A percentile compares a stretch with the other conserved stretches of the same genome.
phyloP scores from a whole-genome alignment of 30 jellyfish, hydroid and myxozoan genomes.

The Pelagia noctiluca region DNA sequence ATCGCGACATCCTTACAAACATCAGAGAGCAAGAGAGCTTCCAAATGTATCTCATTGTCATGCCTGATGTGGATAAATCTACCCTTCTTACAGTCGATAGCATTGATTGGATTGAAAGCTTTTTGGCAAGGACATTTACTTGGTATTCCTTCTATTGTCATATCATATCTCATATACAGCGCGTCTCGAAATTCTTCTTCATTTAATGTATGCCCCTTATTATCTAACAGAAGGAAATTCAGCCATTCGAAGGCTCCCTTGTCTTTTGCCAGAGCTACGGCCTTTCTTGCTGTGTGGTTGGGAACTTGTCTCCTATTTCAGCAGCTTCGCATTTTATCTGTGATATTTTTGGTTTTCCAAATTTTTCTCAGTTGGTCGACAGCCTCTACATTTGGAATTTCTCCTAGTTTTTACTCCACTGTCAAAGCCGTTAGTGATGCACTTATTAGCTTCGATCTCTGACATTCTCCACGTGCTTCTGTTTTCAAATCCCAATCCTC shows the following conservation, averaged over 20 bases:
- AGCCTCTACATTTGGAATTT: not conserved
- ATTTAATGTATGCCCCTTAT: slow-evolving; percentile 2
- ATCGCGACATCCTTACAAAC: slow-evolving; percentile 38
- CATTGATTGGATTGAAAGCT: slow-evolving; percentile 6
- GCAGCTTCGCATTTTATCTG: not conserved
- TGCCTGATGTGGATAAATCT: slow-evolving; percentile 23
- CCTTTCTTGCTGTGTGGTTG: not conserved
- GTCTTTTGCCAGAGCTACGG: slow-evolving; percentile 8
- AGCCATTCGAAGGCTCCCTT: slow-evolving; percentile 26
- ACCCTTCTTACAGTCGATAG: slow-evolving; percentile 33
- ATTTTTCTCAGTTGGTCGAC: not conserved
- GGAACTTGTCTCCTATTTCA: not conserved
- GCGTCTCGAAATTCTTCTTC: slow-evolving; percentile 29
- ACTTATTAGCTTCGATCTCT: slow-evolving; percentile 4
- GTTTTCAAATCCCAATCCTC: slow-evolving; percentile 26
- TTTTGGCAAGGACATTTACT: slow-evolving; percentile 13
- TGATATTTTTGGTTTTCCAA: not conserved
- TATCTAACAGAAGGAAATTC: not conserved
- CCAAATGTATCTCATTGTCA: not conserved
- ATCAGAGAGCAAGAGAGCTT: not conserved
- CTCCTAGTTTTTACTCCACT: not conserved
- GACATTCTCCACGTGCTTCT: not conserved
- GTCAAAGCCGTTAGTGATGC: slow-evolving; percentile 27
- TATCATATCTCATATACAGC: not conserved
- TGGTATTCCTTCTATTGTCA: slow-evolving; percentile 15